Base-by-base conservation (phyloP, 2,797 vertebrate species). In the Rallus crepitans region DNA sequence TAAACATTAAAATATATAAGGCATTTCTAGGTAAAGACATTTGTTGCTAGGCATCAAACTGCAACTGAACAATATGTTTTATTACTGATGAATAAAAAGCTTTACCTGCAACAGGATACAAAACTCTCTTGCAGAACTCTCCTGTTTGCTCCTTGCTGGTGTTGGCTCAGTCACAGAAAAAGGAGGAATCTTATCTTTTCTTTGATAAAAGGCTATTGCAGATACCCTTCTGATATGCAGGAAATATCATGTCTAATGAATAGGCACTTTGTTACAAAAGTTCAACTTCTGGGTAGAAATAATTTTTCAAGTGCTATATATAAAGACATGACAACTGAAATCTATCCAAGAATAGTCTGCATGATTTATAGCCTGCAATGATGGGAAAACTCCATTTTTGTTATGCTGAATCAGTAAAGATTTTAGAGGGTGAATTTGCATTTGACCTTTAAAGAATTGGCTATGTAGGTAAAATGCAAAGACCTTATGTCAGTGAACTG, bases 201-300 rank as follows among this genome's bases (percentile, higher is more conserved):
- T 82, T 85, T 87, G 82, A 91, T 90, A 95, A 96, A 96, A 93
- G n/a, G 17, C 79, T 94, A 81, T 48, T 96, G 55, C 92, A 95
- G 94, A 94, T 96, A 94, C 50, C 61, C 47, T 92, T 83, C 78
- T 81, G 91, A 90, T 94, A 94, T 31, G 65, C 92, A 95, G 84
- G 82, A 95, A 93, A 95, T 91, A 96, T 87, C 79, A 85, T 59
- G n/a, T 79, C 91, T 90, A 90, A 72, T 96, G 96, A 96, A 96
- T 93, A 85, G 85, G 82, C 55, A 93, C 92, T 89, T 93, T 96
- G 96, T 97, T 93, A 88, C 72, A 88, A 37, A 94, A 96, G 94
- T 95, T 96, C 94, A 95, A 13, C 78, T 85, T 65, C 89, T 96
- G 92, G 85, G 88, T 95, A 94, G 69, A 95, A 96, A 97, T 88